Base-by-base conservation (phyloP, 1,140 invertebrate species). In the Eumeta japonica region DNA sequence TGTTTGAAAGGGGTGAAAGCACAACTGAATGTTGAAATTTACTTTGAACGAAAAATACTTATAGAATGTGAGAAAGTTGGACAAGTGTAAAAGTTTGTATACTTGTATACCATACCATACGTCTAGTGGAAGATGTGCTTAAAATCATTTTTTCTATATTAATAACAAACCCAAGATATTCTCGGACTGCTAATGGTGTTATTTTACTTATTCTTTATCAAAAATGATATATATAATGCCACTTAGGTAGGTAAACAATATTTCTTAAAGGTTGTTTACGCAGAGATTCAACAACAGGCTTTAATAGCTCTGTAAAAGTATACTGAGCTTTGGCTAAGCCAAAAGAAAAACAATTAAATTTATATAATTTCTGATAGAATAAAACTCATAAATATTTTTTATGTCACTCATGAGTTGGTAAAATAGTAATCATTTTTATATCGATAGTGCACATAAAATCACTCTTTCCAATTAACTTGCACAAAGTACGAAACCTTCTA, bases 311-410 rank as follows among this genome's bases (percentile, higher is more conserved):
- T n/a, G 52, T 54, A 39, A 54, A 54, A 12, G 45, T 15, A 5
- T 16, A 45, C 1, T 48, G 52, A 3, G 48, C 46, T 2, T 31
- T 34, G 10, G 10, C 16, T 9, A 54, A 29, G 3, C 49, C 49
- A 37, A 46, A 51, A 3, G 52, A 48, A 9, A 54, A 28, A 13
- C 42, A 48, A 12, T 29, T 45, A 32, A 46, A 54, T 35, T 48
- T 37, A 40, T 35, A 55, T 29, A 47, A 5, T 1, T 35, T 34
- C 2, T 35, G 32, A 10, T 45, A 17, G 34, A 55, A 64, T 7
- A 10, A 28, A 36, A 63, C 62, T 24, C 52, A 43, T 10, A 62
- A 41, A 45, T 39, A 60, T 45, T 59, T 58, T 35, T 46, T 39
- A 31, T 41, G 16, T n/a, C 27, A 11, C 10, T 24, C 10, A 20